Evolutionary conservation across 2,888 invertebrate genomes (phyloP).

Genomic region (Tupiocoris notatus): DNA sequence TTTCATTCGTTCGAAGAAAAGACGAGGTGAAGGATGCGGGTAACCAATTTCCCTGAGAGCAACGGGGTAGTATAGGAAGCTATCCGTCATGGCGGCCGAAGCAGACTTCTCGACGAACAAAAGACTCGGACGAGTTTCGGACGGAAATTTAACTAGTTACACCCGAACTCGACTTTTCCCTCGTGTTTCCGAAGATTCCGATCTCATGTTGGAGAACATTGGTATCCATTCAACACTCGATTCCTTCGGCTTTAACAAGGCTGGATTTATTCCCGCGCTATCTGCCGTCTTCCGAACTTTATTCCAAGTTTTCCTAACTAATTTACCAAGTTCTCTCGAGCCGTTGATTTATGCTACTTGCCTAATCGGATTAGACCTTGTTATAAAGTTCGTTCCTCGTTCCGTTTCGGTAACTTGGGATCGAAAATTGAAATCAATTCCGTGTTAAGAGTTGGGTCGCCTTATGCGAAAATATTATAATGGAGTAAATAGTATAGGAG

Average conservation of each 20-base stretch:
- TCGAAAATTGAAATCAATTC: no score
- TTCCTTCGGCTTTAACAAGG: conserved; percentile 4
- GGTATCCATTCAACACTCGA: not conserved
- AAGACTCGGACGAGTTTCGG: not conserved
- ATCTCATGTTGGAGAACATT: not conserved
- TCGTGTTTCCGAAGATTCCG: not conserved
- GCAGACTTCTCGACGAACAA: not conserved
- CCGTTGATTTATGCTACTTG: conserved; percentile 5
- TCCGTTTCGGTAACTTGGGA: no score
- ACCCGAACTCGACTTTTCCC: conserved; percentile 3
- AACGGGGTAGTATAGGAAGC: conserved; percentile 17
- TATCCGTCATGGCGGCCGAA: conserved; percentile 30
- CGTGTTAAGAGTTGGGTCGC: no score
- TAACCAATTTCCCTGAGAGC: conserved; percentile 5
- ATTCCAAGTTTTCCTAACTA: not conserved
- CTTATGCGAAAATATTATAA: no score
- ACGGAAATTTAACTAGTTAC: conserved; percentile 27
- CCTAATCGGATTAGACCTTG: conserved; percentile 28
- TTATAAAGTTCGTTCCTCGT: conserved; percentile 16
- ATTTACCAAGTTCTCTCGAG: conserved; percentile 22
- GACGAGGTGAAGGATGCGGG: not conserved
- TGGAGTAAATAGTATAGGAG: no score
- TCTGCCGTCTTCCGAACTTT: conserved; percentile 5
- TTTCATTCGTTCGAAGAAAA: not conserved
- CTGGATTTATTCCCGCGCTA: conserved; percentile 1